Evolutionary conservation across 2,113 vertebrate species (phyloP).

Genomic region (Mixornis gularis): DNA sequence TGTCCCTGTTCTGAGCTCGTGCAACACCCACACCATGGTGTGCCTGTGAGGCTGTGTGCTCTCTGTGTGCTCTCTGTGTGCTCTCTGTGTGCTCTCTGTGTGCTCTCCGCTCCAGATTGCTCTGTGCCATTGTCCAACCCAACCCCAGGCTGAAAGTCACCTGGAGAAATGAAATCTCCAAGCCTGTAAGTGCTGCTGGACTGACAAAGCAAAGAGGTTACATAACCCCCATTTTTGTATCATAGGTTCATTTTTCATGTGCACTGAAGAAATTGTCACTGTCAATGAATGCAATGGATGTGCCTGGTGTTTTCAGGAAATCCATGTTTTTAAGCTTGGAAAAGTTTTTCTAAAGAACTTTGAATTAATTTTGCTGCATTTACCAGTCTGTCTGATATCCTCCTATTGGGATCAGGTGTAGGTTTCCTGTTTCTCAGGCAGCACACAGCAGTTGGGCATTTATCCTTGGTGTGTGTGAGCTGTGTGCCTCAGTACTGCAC

Average conservation of each 20-base stretch:
- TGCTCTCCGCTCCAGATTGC: background rate
- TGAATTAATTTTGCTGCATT: background rate
- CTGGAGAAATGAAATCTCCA: background rate
- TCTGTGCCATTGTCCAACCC: background rate
- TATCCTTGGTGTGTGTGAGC: background rate
- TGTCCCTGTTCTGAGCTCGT: accelerated
- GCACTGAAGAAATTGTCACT: background rate
- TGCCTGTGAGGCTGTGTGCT: background rate
- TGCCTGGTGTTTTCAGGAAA: background rate
- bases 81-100: background rate
- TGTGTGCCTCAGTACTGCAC: background rate
- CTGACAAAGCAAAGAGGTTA: background rate
- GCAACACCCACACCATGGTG: accelerated
- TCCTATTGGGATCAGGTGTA: background rate
- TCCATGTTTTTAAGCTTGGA: background rate
- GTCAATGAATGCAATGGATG: accelerated
- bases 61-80: background rate
- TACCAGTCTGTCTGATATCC: background rate
- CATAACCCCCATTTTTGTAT: background rate
- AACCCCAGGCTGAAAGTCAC: background rate
- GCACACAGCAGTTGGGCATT: background rate
- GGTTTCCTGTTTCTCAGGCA: background rate
- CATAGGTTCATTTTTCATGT: background rate
- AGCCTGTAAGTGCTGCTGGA: background rate
- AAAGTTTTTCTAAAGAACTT: background rate